Base-by-base conservation (phyloP, 2,888 invertebrate species). In the Melieria picta region DNA sequence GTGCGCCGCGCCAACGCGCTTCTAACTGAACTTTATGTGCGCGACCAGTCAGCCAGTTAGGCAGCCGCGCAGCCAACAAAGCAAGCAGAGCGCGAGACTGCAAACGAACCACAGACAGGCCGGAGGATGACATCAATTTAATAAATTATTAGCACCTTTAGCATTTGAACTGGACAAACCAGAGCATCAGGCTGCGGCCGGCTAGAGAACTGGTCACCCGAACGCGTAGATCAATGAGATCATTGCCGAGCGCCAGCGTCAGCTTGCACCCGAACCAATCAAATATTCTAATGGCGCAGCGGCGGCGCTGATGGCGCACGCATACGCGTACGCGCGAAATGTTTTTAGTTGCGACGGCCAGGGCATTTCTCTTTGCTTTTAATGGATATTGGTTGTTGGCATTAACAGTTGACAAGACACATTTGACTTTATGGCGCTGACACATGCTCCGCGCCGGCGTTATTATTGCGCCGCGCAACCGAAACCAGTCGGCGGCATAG, bases 131-230 rank as follows among this genome's bases (percentile, higher is more conserved):
- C 70, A 74, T 76, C 77, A 77, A 78, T 77, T 76, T 76, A 71
- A 77, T 74, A 81, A 82, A 79, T 79, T 80, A 81, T 81, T 82
- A 82, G 81, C 83, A 82, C 82, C 81, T 73, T 83, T 81, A 81
- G 78, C 80, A 79, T 81, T 80, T 82, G 81, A 79, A 83, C 83
- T 79, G 80, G 81, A 79, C 80, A 82, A 81, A 81, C 81, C 76
- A 77, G 81, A 75, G 76, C 65, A 48, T 10, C 62, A 47, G 46
- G 52, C 48, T 57, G n/a, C n/a, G 11, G 10, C n/a, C 45, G 30
- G 7, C 42, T 52, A 42, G 7, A 10, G 47, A 62, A 62, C 61
- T 47, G 61, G 61, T 61, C 61, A 11, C 13, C 13, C 43, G 11
- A 61, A 45, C 61, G 46, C 11, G 11, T 46, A 62, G 13, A 47